phyloP scores from a whole-genome alignment of 2,888 invertebrate species.

The Ornithoptera priamus region DNA sequence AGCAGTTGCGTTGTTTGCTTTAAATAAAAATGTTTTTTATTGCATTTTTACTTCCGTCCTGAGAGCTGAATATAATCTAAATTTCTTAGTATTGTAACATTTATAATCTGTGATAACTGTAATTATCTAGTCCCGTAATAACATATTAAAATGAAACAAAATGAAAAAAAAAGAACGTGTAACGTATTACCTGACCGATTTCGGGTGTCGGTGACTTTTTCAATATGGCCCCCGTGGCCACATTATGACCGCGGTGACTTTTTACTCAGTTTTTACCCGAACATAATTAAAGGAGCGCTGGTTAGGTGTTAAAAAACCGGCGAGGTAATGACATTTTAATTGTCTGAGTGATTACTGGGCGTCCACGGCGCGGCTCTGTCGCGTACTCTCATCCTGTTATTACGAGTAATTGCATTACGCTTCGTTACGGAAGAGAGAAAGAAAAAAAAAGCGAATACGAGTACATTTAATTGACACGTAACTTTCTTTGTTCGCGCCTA shows the following conservation, averaged over 20 bases:
- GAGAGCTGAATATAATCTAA: too few species aligned
- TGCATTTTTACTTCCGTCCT: too few species aligned
- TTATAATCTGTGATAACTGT: background rate
- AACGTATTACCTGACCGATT: constrained; percentile 14
- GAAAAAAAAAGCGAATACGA: constrained; percentile 56
- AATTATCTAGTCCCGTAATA: background rate
- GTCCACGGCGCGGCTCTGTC: constrained; percentile 59
- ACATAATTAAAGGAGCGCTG: constrained; percentile 66
- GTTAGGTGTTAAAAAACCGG: constrained; percentile 70
- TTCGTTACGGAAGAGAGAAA: constrained; percentile 67
- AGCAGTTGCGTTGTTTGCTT: too few species aligned
- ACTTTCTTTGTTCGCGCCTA: constrained; percentile 72
- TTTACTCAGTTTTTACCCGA: constrained; percentile 55
- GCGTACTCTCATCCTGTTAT: constrained; percentile 76
- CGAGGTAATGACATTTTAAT: constrained; percentile 78
- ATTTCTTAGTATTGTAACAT: too few species aligned
- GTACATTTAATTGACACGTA: constrained; percentile 74
- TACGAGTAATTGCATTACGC: constrained; percentile 79
- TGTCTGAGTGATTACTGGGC: constrained; percentile 71
- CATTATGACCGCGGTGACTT: constrained; percentile 46
- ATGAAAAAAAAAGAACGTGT: constrained; percentile 11
- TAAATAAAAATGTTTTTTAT: background rate
- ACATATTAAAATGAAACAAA: background rate
- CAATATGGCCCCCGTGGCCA: constrained; percentile 34
- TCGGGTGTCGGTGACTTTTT: constrained; percentile 28